A percentile compares a stretch with the other conserved stretches of the same genome.
These are phyloP conservation scores for Platypus cylindrus DNA, from an alignment of 2,888 invertebrate species.

Conservation along the genomic window DNA sequence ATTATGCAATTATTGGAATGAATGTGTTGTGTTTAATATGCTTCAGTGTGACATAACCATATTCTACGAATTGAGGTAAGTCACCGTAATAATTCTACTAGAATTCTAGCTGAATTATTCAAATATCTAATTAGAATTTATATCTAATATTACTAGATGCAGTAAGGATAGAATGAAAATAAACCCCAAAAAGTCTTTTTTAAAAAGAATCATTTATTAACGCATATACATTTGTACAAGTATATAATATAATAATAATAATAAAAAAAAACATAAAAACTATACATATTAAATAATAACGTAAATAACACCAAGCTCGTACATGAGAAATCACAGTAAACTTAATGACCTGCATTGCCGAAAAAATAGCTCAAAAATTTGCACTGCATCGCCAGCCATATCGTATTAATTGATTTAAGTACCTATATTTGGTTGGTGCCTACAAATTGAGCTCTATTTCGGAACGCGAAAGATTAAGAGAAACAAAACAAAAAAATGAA, in stretches of 20 bases:
- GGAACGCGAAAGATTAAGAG: slow-evolving; percentile 12
- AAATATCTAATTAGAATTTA: no score
- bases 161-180: no score
- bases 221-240: slow-evolving; percentile 17
- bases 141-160: no score
- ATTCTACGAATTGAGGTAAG: no score
- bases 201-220: slow-evolving; percentile 17
- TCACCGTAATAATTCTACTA: no score
- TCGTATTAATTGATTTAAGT: no score
- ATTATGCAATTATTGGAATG: no score
- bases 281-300: slow-evolving; percentile 18
- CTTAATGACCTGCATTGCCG: slow-evolving; percentile 8
- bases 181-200: slow-evolving; percentile 10
- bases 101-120: no score
- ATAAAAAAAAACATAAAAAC: slow-evolving; percentile 14
- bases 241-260: slow-evolving; percentile 11
- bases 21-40: no score
- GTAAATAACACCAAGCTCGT: slow-evolving; percentile 16
- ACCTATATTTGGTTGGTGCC: slow-evolving; percentile 12
- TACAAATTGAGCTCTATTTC: slow-evolving; percentile 8
- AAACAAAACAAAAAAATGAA: slow-evolving; percentile 9
- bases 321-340: slow-evolving; percentile 17
- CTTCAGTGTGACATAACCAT: no score
- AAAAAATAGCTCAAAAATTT: slow-evolving; percentile 12
- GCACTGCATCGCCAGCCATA: no score